A percentile compares a stretch with the other conserved stretches of the same genome.
phyloP scores from a whole-genome alignment of 2,888 invertebrate species.

The Chrysolina americana region DNA sequence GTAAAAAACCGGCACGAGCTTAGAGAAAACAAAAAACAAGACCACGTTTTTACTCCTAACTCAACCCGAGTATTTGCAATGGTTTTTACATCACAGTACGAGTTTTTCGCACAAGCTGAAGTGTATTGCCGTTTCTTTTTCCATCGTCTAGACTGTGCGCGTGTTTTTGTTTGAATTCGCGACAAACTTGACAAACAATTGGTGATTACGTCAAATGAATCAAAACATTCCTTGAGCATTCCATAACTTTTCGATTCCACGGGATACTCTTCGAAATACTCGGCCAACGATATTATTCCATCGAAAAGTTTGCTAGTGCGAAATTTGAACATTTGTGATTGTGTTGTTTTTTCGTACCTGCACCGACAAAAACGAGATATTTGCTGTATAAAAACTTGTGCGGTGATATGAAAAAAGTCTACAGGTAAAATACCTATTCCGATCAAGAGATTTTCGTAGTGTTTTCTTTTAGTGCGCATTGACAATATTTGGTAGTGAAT shows the following conservation, averaged over 20 bases:
- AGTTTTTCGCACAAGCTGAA: slow-evolving; percentile 41
- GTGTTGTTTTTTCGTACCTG: slow-evolving; percentile 27
- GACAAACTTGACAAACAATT: slow-evolving; percentile 26
- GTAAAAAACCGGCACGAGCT: slow-evolving; percentile 54
- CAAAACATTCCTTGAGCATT: slow-evolving; percentile 33
- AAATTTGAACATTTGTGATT: slow-evolving; percentile 16
- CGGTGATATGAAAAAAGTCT: slow-evolving; percentile 15
- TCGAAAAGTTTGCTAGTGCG: slow-evolving; percentile 3
- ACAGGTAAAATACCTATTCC: background rate
- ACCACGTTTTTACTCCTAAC: slow-evolving; percentile 49
- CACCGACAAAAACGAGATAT: slow-evolving; percentile 20
- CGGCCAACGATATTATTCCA: background rate
- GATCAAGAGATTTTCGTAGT: background rate
- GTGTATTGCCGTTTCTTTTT: slow-evolving; percentile 45
- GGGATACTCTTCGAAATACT: background rate
- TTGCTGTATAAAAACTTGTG: slow-evolving; percentile 20
- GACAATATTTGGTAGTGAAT: background rate
- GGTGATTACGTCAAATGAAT: slow-evolving; percentile 30
- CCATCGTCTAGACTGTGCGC: slow-evolving; percentile 31
- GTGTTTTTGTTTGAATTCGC: slow-evolving; percentile 46
- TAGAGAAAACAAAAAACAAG: slow-evolving; percentile 44
- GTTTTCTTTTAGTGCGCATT: slow-evolving; percentile 5
- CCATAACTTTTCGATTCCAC: background rate
- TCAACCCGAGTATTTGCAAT: slow-evolving; percentile 46
- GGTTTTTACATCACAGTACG: slow-evolving; percentile 45